A percentile compares a stretch with the other conserved stretches of the same genome.
Evolutionary conservation across 2,113 vertebrate species (phyloP).

Genomic region (Paramisgurnus dabryanus): DNA sequence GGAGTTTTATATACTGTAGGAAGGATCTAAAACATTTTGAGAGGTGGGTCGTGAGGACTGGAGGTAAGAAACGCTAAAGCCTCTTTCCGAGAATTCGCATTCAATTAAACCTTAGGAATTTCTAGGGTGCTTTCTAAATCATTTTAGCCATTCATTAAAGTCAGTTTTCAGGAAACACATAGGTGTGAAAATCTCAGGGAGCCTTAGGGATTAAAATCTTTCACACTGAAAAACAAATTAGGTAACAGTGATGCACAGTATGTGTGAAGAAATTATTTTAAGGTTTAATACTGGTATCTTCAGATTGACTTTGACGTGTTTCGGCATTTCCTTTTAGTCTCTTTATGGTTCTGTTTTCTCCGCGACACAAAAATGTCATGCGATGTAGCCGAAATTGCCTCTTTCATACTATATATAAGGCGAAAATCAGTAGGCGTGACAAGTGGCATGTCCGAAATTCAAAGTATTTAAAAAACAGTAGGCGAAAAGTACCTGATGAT

Average conservation of each 20-base stretch:
- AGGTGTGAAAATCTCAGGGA: not conserved
- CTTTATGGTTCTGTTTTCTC: not conserved
- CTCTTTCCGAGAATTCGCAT: slow-evolving; percentile 8
- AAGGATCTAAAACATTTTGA: too few relatives aligned
- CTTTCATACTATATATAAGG: too few relatives aligned
- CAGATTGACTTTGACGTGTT: not conserved
- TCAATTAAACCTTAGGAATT: slow-evolving; percentile 25
- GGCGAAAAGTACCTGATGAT: too few relatives aligned
- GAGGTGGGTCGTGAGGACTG: too few relatives aligned
- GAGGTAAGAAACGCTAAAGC: not conserved
- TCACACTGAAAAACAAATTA: not conserved
- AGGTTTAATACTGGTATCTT: not conserved
- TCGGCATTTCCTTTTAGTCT: not conserved
- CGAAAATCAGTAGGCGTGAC: too few relatives aligned
- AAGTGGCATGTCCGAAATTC: too few relatives aligned
- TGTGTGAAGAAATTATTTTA: not conserved
- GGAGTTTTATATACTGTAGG: too few relatives aligned
- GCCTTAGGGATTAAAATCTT: not conserved
- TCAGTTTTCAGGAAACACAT: not conserved
- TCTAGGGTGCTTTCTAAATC: slow-evolving; percentile 21
- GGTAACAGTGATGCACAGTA: not conserved
- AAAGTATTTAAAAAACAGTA: too few relatives aligned
- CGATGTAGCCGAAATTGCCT: too few relatives aligned
- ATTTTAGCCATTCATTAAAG: slow-evolving; percentile 20
- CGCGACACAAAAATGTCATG: too few relatives aligned